A percentile compares a stretch with the other conserved stretches of the same genome.
Conservation (phyloP, 2,888 invertebrate genomes). For the Amiota mariae region DNA sequence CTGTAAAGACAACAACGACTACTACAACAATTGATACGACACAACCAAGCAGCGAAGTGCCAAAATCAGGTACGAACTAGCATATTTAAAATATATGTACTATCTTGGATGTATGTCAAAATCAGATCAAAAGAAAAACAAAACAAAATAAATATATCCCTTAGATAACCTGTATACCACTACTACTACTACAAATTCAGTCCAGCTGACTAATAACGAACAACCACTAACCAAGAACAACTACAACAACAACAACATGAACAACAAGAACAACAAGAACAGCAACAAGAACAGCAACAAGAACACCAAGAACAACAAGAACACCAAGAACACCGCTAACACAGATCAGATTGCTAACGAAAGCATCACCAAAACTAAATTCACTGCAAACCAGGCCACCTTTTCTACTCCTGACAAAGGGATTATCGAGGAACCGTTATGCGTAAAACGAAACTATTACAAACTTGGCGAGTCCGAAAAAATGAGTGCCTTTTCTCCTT, state of each 20-base stretch:
- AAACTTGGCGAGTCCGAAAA: slow-evolving; percentile 69
- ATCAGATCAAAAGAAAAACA: slow-evolving; percentile 24
- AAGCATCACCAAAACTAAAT: slow-evolving; percentile 62
- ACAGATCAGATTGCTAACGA: slow-evolving; percentile 34
- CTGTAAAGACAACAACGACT: slow-evolving; percentile 39
- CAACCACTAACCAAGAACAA: slow-evolving; percentile 46
- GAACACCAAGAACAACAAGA: slow-evolving; percentile 41
- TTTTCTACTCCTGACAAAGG: neutral
- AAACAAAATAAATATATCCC: slow-evolving; percentile 66
- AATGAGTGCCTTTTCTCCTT: slow-evolving; percentile 40
- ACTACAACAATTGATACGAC: slow-evolving; percentile 13
- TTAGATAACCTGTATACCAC: slow-evolving; percentile 71
- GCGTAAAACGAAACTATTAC: slow-evolving; percentile 66
- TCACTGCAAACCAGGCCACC: slow-evolving; percentile 57
- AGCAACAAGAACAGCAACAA: slow-evolving; percentile 33
- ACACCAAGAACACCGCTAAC: slow-evolving; percentile 32
- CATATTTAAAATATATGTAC: slow-evolving; percentile 39
- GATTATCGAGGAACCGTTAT: slow-evolving; percentile 59
- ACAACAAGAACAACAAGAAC: too few species aligned
- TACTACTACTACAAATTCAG: slow-evolving; percentile 66
- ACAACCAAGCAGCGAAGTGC: slow-evolving; percentile 48
- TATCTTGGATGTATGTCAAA: slow-evolving; percentile 59
- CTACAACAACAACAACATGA: slow-evolving; percentile 50
- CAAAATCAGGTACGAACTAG: slow-evolving; percentile 70
- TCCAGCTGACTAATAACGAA: slow-evolving; percentile 66